Evolutionary conservation across 1,140 invertebrate genomes (phyloP).

Genomic region (Sitophilus oryzae): DNA sequence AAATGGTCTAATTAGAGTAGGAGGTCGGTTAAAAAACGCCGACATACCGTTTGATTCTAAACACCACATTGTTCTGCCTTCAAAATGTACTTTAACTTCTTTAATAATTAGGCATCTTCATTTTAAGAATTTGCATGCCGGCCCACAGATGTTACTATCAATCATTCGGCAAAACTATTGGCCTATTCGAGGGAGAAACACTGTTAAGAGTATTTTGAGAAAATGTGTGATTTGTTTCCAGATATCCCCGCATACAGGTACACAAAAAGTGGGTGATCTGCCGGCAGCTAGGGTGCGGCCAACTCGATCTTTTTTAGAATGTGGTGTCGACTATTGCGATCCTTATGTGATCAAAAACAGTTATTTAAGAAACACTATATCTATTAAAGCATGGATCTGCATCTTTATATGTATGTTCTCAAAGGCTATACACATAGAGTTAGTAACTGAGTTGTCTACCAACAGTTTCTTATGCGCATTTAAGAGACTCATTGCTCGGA

Average conservation of each 20-base stretch:
- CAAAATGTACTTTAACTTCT: too few relatives aligned
- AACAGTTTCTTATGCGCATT: conserved; percentile 41
- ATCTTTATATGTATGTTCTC: conserved; percentile 42
- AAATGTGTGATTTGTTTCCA: conserved; percentile 19
- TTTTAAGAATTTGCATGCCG: too few relatives aligned
- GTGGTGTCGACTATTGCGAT: conserved; percentile 22
- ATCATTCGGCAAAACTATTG: too few relatives aligned
- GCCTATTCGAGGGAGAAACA: too few relatives aligned
- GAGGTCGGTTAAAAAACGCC: too few relatives aligned
- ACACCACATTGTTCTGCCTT: too few relatives aligned
- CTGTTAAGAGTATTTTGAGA: too few relatives aligned
- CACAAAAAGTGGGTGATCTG: conserved; percentile 20
- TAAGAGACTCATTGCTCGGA: conserved; percentile 41
- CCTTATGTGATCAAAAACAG: conserved; percentile 15
- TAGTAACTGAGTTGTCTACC: conserved; percentile 38
- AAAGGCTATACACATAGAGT: conserved; percentile 46
- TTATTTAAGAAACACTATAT: conserved; percentile 8
- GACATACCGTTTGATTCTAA: too few relatives aligned
- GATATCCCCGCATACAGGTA: background rate
- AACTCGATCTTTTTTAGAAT: conserved; percentile 3
- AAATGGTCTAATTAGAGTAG: too few relatives aligned
- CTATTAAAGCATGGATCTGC: conserved; percentile 39
- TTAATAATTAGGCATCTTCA: too few relatives aligned
- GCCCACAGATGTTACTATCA: too few relatives aligned
- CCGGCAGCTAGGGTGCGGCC: conserved; percentile 1